phyloP scores from a whole-genome alignment of 2,113 vertebrate genomes.

The Amia ocellicauda region DNA sequence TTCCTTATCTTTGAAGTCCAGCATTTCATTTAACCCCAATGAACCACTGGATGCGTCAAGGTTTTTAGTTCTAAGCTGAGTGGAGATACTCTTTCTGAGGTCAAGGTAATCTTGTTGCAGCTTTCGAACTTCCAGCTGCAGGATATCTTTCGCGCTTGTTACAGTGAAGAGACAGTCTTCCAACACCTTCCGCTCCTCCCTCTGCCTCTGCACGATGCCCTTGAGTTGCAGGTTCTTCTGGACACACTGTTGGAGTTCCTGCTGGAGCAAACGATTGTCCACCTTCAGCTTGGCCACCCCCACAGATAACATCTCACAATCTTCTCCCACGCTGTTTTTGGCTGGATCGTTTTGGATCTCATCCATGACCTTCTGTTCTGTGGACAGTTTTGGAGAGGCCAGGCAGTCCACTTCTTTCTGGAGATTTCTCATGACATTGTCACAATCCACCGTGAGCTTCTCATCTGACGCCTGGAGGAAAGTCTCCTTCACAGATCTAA shows the following conservation, averaged over 20 bases:
- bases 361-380: conserved; percentile 38
- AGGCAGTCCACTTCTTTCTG: conserved; percentile 40
- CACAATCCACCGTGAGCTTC: conserved; percentile 39
- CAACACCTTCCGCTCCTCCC: conserved; percentile 39
- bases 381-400: conserved; percentile 18
- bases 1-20: not conserved
- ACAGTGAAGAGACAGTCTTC: conserved; percentile 47
- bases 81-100: conserved; percentile 26
- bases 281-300: conserved; percentile 40
- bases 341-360: conserved; percentile 48
- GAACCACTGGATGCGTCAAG: not conserved
- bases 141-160: conserved; percentile 50
- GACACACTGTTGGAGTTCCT: conserved; percentile 45
- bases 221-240: conserved; percentile 41
- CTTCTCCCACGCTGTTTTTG: conserved; percentile 39
- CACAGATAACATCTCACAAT: conserved; percentile 45
- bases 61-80: conserved; percentile 17
- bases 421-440: conserved; percentile 31
- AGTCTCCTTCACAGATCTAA: conserved; percentile 44
- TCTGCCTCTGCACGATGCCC: conserved; percentile 37
- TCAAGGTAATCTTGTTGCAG: conserved; percentile 44
- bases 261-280: conserved; percentile 53
- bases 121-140: conserved; percentile 48
- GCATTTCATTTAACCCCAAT: not conserved
- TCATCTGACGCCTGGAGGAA: conserved; percentile 40